These are phyloP conservation scores for Lepidochrysops patricia DNA, from an alignment of 2,888 invertebrate genomes.

Conservation along the genomic window DNA sequence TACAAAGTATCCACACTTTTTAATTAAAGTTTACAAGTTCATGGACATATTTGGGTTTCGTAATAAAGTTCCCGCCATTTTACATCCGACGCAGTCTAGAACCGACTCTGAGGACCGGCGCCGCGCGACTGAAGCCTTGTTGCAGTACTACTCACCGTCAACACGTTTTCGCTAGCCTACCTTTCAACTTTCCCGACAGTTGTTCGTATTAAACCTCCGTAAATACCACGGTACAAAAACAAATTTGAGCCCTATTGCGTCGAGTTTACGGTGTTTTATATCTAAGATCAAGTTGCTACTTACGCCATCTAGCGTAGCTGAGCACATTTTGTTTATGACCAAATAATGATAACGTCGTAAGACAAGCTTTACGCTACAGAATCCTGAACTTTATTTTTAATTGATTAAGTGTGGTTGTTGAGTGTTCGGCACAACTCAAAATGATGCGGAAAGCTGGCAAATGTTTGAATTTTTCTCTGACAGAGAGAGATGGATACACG, in stretches of 20 bases:
- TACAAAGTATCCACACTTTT: background rate
- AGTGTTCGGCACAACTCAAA: constrained; percentile 33
- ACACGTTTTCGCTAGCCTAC: constrained; percentile 60
- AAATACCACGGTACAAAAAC: constrained; percentile 19
- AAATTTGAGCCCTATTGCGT: constrained; percentile 15
- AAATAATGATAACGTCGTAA: constrained; percentile 19
- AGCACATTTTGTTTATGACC: constrained; percentile 15
- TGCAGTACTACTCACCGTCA: constrained; percentile 43
- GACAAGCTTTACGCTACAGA: constrained; percentile 8
- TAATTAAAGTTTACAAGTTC: background rate
- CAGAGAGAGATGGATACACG: constrained; percentile 60
- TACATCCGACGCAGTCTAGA: constrained; percentile 34
- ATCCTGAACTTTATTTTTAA: constrained; percentile 26
- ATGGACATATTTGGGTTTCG: constrained; percentile 46
- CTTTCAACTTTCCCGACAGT: constrained; percentile 56
- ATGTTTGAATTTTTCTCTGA: constrained; percentile 58
- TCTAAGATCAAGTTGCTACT: constrained; percentile 8
- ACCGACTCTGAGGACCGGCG: constrained; percentile 53
- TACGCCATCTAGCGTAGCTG: constrained; percentile 19
- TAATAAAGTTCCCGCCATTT: constrained; percentile 62
- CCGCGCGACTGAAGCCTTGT: constrained; percentile 61
- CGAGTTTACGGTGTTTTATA: constrained; percentile 23
- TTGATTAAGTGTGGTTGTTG: constrained; percentile 30
- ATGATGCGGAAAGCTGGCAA: constrained; percentile 46
- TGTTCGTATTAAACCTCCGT: constrained; percentile 25